Conservation (phyloP, 2,113 vertebrate species). For the Vireo altiloquus region DNA sequence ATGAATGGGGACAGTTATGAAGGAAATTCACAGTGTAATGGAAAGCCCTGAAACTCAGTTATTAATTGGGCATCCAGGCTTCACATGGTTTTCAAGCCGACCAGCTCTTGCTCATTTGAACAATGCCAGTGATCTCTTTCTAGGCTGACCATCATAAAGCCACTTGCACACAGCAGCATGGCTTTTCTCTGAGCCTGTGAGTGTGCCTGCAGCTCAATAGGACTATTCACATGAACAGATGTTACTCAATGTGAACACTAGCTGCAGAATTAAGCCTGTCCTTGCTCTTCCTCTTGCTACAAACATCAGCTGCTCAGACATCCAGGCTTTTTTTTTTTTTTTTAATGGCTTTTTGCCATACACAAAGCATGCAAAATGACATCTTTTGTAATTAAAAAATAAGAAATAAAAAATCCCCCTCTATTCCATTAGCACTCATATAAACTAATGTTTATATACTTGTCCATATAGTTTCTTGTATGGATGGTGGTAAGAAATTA, state of each 20-base stretch:
- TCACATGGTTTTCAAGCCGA: neutral
- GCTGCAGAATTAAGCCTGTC: constrained; percentile 37
- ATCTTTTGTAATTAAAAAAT: neutral
- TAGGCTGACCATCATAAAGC: constrained; percentile 20
- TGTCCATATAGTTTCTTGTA: neutral
- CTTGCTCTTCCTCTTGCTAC: constrained; percentile 47
- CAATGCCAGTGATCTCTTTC: neutral
- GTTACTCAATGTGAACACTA: constrained; percentile 40
- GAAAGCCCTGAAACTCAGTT: neutral
- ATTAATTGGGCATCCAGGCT: neutral
- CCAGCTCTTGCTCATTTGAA: neutral
- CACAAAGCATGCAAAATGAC: neutral
- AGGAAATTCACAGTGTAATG: neutral
- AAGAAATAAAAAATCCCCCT: neutral
- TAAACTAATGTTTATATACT: neutral
- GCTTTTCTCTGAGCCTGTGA: constrained; percentile 9
- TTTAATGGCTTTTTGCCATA: neutral
- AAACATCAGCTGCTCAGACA: constrained; percentile 57
- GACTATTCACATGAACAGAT: constrained; percentile 61
- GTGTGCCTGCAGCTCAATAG: constrained; percentile 38
- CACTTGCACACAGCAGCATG: neutral
- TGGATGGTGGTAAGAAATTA: neutral
- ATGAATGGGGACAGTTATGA: neutral
- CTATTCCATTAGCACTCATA: neutral
- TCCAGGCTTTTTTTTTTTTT: neutral